These are phyloP conservation scores for Puffinus mauretanicus DNA, from an alignment of 2,113 vertebrate species.

Conservation along the genomic window DNA sequence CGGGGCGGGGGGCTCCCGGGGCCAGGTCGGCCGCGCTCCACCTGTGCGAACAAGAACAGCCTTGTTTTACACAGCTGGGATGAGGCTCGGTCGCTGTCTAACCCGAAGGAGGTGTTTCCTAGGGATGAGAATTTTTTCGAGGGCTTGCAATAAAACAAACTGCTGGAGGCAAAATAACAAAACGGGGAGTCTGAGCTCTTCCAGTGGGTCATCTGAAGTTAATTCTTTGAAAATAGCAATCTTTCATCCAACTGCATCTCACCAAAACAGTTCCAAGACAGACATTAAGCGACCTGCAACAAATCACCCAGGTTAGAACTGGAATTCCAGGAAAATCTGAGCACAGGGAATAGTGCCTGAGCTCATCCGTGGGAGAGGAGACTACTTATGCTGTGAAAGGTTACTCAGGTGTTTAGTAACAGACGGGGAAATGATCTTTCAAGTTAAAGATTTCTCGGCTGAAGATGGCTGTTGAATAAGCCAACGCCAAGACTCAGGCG, in stretches of 20 bases:
- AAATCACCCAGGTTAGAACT: neutral
- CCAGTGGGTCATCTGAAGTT: neutral
- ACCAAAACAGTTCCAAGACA: neutral
- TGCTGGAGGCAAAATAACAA: neutral
- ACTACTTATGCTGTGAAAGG: neutral
- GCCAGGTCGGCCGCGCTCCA: fast-evolving
- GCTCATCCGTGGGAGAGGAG: neutral
- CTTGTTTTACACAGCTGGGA: neutral
- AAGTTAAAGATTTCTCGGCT: neutral
- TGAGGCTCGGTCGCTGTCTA: neutral
- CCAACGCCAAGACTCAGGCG: neutral
- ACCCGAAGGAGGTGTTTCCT: neutral
- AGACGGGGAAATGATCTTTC: neutral
- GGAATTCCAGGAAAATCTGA: neutral
- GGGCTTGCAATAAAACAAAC: neutral
- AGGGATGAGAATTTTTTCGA: neutral
- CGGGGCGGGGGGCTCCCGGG: neutral
- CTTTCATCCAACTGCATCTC: neutral
- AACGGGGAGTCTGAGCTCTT: neutral
- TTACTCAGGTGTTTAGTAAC: neutral
- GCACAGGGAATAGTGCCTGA: neutral
- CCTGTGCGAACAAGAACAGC: neutral
- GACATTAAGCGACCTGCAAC: neutral
- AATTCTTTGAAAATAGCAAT: neutral
- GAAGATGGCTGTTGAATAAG: conserved; percentile 5